Percentiles rank a stretch among this genome's conserved stretches.
Conservation (phyloP, 2,113 vertebrate species). For the Plestiodon gilberti region DNA sequence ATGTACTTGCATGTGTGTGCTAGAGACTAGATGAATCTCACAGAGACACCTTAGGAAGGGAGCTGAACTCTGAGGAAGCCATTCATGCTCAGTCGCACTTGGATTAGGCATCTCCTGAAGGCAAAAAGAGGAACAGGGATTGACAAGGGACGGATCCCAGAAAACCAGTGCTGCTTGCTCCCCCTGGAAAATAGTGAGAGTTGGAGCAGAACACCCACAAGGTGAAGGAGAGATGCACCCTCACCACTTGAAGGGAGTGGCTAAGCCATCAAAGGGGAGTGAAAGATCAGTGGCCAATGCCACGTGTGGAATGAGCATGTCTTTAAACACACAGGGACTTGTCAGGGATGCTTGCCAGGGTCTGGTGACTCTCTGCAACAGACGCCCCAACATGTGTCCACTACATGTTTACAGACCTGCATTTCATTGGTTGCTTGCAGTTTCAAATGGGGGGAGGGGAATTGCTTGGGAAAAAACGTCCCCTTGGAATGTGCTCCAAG, state of each 20-base stretch:
- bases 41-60: neutral
- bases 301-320: too few species aligned
- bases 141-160: too few species aligned
- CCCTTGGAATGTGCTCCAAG: neutral
- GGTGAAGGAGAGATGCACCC: too few species aligned
- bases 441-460: neutral
- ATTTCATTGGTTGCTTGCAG: neutral
- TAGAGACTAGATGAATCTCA: too few species aligned
- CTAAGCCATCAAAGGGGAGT: too few species aligned
- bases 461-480: neutral
- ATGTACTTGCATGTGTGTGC: too few species aligned
- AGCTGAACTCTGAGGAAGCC: neutral
- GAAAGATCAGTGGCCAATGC: too few species aligned
- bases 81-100: neutral
- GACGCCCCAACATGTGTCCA: too few species aligned
- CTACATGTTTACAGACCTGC: neutral
- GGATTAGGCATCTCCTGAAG: neutral
- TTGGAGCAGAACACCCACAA: neutral
- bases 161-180: neutral
- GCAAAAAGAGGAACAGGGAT: neutral
- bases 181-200: neutral
- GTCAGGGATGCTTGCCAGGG: too few species aligned
- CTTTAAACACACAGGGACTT: too few species aligned
- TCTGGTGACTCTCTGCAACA: too few species aligned
- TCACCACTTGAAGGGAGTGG: neutral